Conservation (phyloP, 2,888 invertebrate genomes). For the Acrobeloides nanus region DNA sequence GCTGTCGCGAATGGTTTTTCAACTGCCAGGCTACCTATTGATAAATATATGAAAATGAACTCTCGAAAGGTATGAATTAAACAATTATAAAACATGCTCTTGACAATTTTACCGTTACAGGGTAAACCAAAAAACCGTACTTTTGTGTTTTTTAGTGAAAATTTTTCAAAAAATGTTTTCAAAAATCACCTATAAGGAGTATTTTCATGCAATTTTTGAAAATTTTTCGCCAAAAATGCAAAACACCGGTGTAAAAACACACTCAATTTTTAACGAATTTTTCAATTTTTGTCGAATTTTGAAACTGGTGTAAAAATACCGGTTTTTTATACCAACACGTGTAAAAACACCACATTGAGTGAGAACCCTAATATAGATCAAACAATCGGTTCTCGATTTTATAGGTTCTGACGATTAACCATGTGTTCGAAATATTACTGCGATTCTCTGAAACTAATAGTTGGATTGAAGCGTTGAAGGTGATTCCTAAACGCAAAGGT, state of each 20-base stretch:
- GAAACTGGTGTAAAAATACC: too few species aligned
- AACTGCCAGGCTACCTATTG: conserved; percentile 69
- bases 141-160: conserved; percentile 3
- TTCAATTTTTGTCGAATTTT: too few species aligned
- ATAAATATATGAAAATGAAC: conserved; percentile 80
- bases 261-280: too few species aligned
- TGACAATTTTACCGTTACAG: too few species aligned
- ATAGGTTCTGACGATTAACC: conserved; percentile 83
- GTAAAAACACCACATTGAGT: too few species aligned
- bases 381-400: conserved; percentile 5
- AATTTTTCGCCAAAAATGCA: too few species aligned
- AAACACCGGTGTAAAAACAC: too few species aligned
- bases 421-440: conserved; percentile 64
- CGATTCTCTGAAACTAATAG: conserved; percentile 54
- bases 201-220: too few species aligned
- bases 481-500: conserved; percentile 50
- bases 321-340: too few species aligned
- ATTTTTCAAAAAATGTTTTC: conserved; percentile 4
- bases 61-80: conserved; percentile 56
- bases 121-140: too few species aligned
- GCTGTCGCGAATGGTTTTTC: conserved; percentile 65
- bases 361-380: neutral
- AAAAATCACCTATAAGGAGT: too few species aligned
- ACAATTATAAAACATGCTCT: conserved; percentile 4
- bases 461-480: conserved; percentile 56